These are phyloP conservation scores for Ophion ventricosus DNA, from an alignment of 2,888 invertebrate genomes.

Conservation along the genomic window DNA sequence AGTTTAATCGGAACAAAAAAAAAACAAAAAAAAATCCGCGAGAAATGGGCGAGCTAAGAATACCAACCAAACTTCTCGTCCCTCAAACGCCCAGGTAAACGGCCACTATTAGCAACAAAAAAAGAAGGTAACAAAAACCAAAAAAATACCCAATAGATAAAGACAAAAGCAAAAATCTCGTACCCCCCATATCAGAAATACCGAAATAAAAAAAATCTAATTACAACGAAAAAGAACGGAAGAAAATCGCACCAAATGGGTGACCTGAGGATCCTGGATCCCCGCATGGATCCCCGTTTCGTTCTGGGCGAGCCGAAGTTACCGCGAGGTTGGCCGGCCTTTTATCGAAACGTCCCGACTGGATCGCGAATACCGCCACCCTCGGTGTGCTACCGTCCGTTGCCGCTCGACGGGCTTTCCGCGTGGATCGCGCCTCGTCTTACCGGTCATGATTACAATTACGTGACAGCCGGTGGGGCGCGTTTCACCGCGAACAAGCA, in stretches of 20 bases:
- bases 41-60: neutral
- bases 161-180: neutral
- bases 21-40: neutral
- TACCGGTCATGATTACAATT: constrained; percentile 84
- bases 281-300: constrained; percentile 86
- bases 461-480: constrained; percentile 80
- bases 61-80: neutral
- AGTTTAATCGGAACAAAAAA: neutral
- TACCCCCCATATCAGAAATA: neutral
- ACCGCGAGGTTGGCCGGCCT: constrained; percentile 87
- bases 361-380: constrained; percentile 64
- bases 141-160: too few species aligned
- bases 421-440: constrained; percentile 85
- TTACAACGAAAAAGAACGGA: neutral
- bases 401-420: constrained; percentile 84
- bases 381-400: constrained; percentile 83
- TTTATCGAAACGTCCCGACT: constrained; percentile 84
- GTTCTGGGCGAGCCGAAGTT: constrained; percentile 82
- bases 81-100: neutral
- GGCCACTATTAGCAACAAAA: neutral
- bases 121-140: neutral
- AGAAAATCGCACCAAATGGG: constrained; percentile 81
- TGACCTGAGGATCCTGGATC: constrained; percentile 85
- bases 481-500: constrained; percentile 82
- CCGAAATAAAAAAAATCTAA: neutral